phyloP scores from a whole-genome alignment of 2,888 invertebrate species.

The Lasioglossum oenotherae region DNA sequence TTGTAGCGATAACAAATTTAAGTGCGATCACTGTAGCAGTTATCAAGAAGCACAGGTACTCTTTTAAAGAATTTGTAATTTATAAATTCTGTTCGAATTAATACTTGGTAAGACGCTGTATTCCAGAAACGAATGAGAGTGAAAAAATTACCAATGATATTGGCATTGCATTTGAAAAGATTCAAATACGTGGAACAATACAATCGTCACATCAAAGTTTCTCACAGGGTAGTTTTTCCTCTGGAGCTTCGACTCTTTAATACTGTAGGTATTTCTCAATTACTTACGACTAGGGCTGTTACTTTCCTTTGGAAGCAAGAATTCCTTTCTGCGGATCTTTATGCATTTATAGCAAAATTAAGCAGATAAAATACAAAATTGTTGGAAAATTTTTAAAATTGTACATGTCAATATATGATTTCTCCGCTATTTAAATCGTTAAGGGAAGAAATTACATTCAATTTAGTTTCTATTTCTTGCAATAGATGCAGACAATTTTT shows the following conservation, averaged over 20 bases:
- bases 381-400: too few relatives aligned
- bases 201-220: slow-evolving; percentile 99
- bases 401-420: too few relatives aligned
- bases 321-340: too few relatives aligned
- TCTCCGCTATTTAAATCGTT: too few relatives aligned
- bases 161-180: slow-evolving; percentile 98
- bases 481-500: too few relatives aligned
- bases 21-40: slow-evolving; percentile 99
- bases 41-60: slow-evolving; percentile 97
- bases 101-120: not conserved
- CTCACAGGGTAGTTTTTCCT: slow-evolving; percentile 99
- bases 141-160: slow-evolving; percentile 98
- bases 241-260: slow-evolving; percentile 98
- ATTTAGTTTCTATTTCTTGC: too few relatives aligned
- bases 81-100: not conserved
- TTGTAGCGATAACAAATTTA: slow-evolving; percentile 99
- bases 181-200: slow-evolving; percentile 99
- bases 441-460: too few relatives aligned
- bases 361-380: too few relatives aligned
- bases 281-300: not conserved
- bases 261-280: slow-evolving; percentile 89
- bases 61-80: not conserved
- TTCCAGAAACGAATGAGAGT: slow-evolving; percentile 96
- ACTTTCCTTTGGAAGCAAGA: too few relatives aligned
- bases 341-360: too few relatives aligned